Evolutionary conservation across 2,888 invertebrate species (phyloP).

Genomic region (Drosophila histrio): DNA sequence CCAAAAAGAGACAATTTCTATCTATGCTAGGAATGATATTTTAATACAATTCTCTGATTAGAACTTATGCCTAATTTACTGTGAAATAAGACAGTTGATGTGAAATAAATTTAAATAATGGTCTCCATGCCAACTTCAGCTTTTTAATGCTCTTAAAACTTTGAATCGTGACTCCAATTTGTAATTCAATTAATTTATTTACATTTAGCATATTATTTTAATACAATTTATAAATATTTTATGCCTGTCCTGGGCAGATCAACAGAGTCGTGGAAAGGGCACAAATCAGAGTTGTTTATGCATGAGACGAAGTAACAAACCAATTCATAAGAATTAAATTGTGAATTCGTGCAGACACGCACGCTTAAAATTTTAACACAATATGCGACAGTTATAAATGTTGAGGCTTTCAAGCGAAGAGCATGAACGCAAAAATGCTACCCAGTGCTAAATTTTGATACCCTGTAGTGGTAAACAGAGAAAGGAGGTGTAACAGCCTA

Average conservation of each 20-base stretch:
- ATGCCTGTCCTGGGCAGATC: background rate
- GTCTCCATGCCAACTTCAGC: background rate
- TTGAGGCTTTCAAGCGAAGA: constrained; percentile 2
- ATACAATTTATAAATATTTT: background rate
- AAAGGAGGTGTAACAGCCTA: background rate
- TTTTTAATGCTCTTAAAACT: background rate
- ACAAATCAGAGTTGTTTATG: constrained; percentile 23
- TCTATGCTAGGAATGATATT: no score
- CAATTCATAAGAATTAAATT: constrained; percentile 58
- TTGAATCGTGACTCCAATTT: background rate
- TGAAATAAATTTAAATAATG: background rate
- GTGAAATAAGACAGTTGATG: no score
- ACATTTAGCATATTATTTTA: background rate
- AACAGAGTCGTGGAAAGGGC: background rate
- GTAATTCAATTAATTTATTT: background rate
- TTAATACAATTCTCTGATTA: no score
- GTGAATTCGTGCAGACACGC: constrained; percentile 55
- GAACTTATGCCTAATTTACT: no score
- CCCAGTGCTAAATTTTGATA: background rate
- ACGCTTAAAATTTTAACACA: constrained; percentile 52
- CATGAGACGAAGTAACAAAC: constrained; percentile 23
- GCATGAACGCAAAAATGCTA: background rate
- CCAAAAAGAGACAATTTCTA: no score
- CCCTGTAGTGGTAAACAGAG: background rate
- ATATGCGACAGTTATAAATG: constrained; percentile 57